Conservation (phyloP, 35 echinoderm and acorn worm species). For the Antedon bifida region DNA sequence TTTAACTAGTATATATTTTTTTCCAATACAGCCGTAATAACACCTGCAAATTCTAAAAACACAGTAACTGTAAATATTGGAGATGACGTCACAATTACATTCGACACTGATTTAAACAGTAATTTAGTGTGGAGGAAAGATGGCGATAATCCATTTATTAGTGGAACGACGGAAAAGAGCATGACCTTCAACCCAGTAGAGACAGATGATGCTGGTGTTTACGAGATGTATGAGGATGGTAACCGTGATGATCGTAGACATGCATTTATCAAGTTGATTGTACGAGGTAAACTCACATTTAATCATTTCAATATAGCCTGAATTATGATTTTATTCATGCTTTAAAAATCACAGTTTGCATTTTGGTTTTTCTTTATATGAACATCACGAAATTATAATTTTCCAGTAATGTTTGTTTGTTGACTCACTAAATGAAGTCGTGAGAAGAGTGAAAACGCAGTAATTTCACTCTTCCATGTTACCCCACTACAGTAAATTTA, state of each 20-base stretch:
- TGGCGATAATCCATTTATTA: neutral
- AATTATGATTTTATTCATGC: too few species aligned
- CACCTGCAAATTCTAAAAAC: neutral
- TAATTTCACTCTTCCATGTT: too few species aligned
- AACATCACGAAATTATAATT: too few species aligned
- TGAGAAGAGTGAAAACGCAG: too few species aligned
- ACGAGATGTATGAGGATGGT: neutral
- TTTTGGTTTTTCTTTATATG: too few species aligned
- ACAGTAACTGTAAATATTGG: neutral
- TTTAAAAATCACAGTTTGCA: too few species aligned
- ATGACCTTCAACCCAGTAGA: neutral
- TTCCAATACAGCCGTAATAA: neutral
- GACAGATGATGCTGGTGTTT: neutral
- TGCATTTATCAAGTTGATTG: neutral
- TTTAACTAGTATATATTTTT: too few species aligned
- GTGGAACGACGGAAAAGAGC: neutral
- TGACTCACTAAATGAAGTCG: too few species aligned
- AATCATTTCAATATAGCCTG: too few species aligned
- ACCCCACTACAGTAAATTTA: too few species aligned
- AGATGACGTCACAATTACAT: neutral
- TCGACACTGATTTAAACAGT: neutral
- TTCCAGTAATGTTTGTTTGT: too few species aligned
- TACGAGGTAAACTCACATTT: neutral
- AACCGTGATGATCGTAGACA: neutral
- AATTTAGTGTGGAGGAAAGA: neutral